Evolutionary conservation across 2,888 invertebrate genomes (phyloP).

Genomic region (Stratiomys singularior): DNA sequence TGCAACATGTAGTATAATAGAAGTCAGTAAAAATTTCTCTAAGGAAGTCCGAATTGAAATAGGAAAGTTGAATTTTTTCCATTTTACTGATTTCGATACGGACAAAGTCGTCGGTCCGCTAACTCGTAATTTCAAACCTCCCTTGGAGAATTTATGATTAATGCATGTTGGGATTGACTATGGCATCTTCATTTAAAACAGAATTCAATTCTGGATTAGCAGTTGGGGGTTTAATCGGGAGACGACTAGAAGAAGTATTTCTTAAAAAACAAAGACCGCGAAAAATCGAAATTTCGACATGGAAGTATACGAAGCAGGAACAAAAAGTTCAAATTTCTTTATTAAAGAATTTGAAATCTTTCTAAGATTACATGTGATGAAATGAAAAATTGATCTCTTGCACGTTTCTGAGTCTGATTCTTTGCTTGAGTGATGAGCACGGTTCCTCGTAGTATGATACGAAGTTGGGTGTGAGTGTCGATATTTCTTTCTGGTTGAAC

Average conservation of each 20-base stretch:
- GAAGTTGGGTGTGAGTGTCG: not conserved
- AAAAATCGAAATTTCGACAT: not conserved
- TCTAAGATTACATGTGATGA: too few species aligned
- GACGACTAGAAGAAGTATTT: constrained; percentile 22
- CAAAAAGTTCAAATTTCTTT: constrained; percentile 26
- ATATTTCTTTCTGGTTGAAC: not conserved
- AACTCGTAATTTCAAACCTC: constrained; percentile 22
- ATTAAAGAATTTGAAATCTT: too few species aligned
- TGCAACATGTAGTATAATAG: too few species aligned
- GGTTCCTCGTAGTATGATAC: not conserved
- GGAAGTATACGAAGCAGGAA: too few species aligned
- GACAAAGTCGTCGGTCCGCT: not conserved
- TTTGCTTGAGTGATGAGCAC: not conserved
- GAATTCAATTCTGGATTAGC: constrained; percentile 35
- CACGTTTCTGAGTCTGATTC: too few species aligned
- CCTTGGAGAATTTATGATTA: constrained; percentile 42
- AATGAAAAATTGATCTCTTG: too few species aligned
- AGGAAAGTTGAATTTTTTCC: constrained; percentile 6
- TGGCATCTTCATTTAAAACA: constrained; percentile 43
- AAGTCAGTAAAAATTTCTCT: too few species aligned
- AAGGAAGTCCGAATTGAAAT: constrained; percentile 22
- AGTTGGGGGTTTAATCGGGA: constrained; percentile 21
- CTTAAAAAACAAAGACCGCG: constrained; percentile 5
- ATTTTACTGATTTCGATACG: constrained; percentile 32
- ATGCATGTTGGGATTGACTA: constrained; percentile 41